phyloP scores from a whole-genome alignment of 2,113 vertebrate species.

The Sylvilagus bachmani region DNA sequence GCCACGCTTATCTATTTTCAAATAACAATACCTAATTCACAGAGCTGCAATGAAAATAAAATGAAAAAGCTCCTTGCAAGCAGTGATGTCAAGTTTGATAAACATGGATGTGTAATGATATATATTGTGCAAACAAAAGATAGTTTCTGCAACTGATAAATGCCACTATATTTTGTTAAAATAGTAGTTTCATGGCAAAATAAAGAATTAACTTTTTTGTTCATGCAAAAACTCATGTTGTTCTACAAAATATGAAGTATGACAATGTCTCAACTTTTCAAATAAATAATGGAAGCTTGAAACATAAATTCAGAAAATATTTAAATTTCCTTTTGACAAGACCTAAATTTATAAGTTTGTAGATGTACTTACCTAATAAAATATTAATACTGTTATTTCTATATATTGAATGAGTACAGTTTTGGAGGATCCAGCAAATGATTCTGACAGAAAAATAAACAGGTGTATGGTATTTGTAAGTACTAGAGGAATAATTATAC shows the following conservation, averaged over 20 bases:
- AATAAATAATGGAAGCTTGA: not conserved
- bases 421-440: not conserved
- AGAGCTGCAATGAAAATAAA: conserved; percentile 45
- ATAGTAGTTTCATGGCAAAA: not conserved
- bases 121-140: not conserved
- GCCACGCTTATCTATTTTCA: not conserved
- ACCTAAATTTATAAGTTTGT: conserved; percentile 28
- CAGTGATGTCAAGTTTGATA: conserved; percentile 11
- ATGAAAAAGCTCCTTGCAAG: conserved; percentile 23
- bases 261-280: conserved; percentile 35
- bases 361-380: conserved; percentile 26
- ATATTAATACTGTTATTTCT: not conserved
- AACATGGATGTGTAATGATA: not conserved
- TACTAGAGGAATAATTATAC: not conserved
- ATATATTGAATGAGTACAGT: not conserved
- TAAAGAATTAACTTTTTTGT: not conserved
- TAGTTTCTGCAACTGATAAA: not conserved
- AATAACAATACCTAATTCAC: conserved; percentile 43
- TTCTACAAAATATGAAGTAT: conserved; percentile 3
- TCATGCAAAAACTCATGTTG: not conserved
- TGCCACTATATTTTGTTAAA: not conserved
- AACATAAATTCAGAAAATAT: conserved; percentile 9
- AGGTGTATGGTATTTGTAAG: not conserved
- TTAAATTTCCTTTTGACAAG: conserved; percentile 59
- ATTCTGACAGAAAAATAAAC: not conserved